Base-by-base conservation (phyloP, 2,888 invertebrate genomes). In the Heliconius sara region DNA sequence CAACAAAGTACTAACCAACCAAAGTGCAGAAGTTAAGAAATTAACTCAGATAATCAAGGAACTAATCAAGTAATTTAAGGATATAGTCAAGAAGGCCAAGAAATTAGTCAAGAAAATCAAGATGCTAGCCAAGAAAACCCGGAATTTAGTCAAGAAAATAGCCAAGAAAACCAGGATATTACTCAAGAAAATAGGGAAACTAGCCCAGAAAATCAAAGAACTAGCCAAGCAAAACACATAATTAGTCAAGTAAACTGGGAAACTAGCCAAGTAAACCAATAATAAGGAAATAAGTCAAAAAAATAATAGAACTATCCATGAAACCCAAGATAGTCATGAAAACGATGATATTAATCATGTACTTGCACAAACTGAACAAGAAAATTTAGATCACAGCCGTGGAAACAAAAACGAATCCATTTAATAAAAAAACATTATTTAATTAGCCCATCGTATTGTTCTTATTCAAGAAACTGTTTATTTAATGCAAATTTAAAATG, bases 11-110 rank as follows among this genome's bases (percentile, higher is more conserved):
- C 34, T 60, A n/a, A 12, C 16, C 73, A 43, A 57, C 30, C 57
- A 57, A 57, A 10, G 12, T 12, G n/a, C 34, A 89, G 67, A 81
- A 80, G 39, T 19, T 67, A 76, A 22, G 80, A 75, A 22, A 80
- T 77, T 25, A 79, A 65, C 9, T 76, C 82, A n/a, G 82, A 83
- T 3, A 65, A 16, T 43, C 65, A 65, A 43, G 25, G 9, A 25
- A 47, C 0, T 39, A 43, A 39, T 22, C 39, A 43, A 83, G 89
- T 70, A 80, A 80, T 43, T 27, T 71, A 77, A 30, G 80, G 73
- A n/a, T 80, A 76, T 16, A 78, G 66, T 13, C 75, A 83, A 43
- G 82, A 83, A 3, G 9, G 47, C 34, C 73, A 30, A 34, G n/a
- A 34, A 25, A 19, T 25, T 60, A 39, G 34, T 39, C 57, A 60